A percentile compares a stretch with the other conserved stretches of the same genome.
phyloP scores from a whole-genome alignment of 1,140 invertebrate species.

The Trichomalopsis sarcophagae region DNA sequence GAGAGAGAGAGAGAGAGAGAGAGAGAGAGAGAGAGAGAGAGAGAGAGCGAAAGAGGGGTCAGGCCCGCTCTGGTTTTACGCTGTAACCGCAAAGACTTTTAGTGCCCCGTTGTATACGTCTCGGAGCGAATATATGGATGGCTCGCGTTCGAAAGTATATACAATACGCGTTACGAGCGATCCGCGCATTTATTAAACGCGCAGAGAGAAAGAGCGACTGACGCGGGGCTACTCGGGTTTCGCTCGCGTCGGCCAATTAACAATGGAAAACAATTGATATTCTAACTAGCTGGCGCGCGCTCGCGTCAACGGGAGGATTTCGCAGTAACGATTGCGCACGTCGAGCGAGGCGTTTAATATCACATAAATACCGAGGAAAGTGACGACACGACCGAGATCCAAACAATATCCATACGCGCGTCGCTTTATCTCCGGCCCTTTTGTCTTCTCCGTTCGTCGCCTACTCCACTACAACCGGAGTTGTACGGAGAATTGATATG shows the following conservation, averaged over 20 bases:
- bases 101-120: neutral
- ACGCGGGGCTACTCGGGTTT: slow-evolving; percentile 3
- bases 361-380: slow-evolving; percentile 29
- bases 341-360: slow-evolving; percentile 27
- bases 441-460: neutral
- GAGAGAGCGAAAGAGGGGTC: neutral
- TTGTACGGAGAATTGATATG: neutral
- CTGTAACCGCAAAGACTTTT: slow-evolving; percentile 1
- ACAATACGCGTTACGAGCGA: neutral
- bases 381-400: slow-evolving; percentile 10
- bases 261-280: slow-evolving; percentile 48
- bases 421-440: neutral
- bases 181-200: slow-evolving; percentile 23
- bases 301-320: slow-evolving; percentile 11
- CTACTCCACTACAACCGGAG: neutral
- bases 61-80: neutral
- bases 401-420: neutral
- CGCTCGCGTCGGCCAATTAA: slow-evolving; percentile 19
- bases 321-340: slow-evolving; percentile 26
- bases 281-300: slow-evolving; percentile 4
- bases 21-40: no score
- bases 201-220: neutral
- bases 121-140: neutral
- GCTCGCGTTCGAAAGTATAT: neutral
- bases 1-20: no score